phyloP scores from a whole-genome alignment of 2,888 invertebrate species.

The Polydrusus tereticollis region DNA sequence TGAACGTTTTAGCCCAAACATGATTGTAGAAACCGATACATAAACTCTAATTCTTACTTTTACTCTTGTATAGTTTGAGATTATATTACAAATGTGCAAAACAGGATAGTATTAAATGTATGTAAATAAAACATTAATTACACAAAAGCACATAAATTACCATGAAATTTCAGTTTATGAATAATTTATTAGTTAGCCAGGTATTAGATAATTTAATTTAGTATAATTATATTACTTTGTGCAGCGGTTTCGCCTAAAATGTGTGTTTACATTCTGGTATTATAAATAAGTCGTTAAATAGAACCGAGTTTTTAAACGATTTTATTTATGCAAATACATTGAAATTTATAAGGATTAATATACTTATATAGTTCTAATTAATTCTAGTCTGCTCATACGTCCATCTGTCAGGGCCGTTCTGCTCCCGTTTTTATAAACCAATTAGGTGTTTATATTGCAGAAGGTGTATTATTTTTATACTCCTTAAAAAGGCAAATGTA shows the following conservation, averaged over 20 bases:
- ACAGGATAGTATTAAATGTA: background rate
- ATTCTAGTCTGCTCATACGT: background rate
- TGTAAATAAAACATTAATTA: constrained; percentile 22
- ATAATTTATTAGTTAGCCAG: constrained; percentile 15
- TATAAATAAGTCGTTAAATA: too few relatives aligned
- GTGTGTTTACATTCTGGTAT: constrained; percentile 3
- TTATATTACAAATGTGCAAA: background rate
- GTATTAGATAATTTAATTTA: constrained; percentile 30
- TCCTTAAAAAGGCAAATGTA: background rate
- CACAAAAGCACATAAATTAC: constrained; percentile 20
- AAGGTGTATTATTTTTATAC: background rate
- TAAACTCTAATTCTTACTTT: too few relatives aligned
- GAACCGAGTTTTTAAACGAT: constrained; percentile 13
- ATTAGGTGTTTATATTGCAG: constrained; percentile 5
- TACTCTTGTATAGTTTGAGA: too few relatives aligned
- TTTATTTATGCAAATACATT: constrained; percentile 14
- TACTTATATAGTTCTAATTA: constrained; percentile 12
- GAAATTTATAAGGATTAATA: constrained; percentile 3
- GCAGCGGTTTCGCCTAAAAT: constrained; percentile 10
- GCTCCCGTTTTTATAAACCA: constrained; percentile 4
- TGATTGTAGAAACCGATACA: too few relatives aligned
- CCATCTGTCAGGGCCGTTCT: constrained; percentile 6
- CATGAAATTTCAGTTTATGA: constrained; percentile 19
- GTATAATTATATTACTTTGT: constrained; percentile 22
- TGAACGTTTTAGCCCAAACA: too few relatives aligned